These are phyloP conservation scores for Mimumesa dahlbomi DNA, from an alignment of 2,888 invertebrate species.

Conservation along the genomic window DNA sequence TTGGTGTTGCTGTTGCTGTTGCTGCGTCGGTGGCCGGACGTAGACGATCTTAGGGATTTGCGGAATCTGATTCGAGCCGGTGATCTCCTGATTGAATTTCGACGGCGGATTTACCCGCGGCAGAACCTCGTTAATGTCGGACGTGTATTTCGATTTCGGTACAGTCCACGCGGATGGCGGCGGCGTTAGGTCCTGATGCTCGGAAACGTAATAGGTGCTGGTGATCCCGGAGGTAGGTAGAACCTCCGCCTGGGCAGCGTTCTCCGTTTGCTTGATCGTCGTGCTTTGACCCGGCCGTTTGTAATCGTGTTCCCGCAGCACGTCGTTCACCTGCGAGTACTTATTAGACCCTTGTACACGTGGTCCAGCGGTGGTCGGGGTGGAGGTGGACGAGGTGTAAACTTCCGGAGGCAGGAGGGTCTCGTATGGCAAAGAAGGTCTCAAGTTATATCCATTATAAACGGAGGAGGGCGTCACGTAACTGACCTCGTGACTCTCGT, in stretches of 20 bases:
- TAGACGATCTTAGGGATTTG: slow-evolving; percentile 67
- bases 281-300: slow-evolving; percentile 21
- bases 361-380: slow-evolving; percentile 48
- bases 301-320: slow-evolving; percentile 41
- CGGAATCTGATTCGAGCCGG: slow-evolving; percentile 52
- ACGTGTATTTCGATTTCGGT: slow-evolving; percentile 64
- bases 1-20: slow-evolving; percentile 64
- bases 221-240: slow-evolving; percentile 33
- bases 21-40: slow-evolving; percentile 61
- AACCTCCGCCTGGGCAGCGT: slow-evolving; percentile 9
- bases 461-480: slow-evolving; percentile 71
- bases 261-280: slow-evolving; percentile 41
- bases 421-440: slow-evolving; percentile 73
- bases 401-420: slow-evolving; percentile 65
- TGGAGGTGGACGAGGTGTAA: slow-evolving; percentile 50
- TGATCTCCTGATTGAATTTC: slow-evolving; percentile 68
- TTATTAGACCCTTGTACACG: slow-evolving; percentile 51
- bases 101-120: slow-evolving; percentile 71
- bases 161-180: slow-evolving; percentile 61
- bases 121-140: slow-evolving; percentile 75
- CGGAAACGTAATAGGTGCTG: slow-evolving; percentile 69
- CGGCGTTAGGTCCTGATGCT: slow-evolving; percentile 66
- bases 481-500: slow-evolving; percentile 77
- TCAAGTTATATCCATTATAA: slow-evolving; percentile 65
- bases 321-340: slow-evolving; percentile 48